Evolutionary conservation across 2,888 invertebrate genomes (phyloP).

Genomic region (Leucoptera coffeella): DNA sequence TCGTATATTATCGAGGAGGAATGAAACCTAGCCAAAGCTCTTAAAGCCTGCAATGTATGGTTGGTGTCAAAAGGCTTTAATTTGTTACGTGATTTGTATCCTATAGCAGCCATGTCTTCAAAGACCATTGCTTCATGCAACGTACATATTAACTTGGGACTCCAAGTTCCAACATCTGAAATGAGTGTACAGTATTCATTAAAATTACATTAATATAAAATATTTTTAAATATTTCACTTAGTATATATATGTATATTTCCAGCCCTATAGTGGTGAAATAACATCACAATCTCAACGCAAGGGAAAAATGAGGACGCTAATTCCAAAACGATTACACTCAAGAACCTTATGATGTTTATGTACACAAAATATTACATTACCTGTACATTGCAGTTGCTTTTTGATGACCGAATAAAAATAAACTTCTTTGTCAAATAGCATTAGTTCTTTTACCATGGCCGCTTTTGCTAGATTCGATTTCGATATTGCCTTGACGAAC

Average conservation of each 20-base stretch:
- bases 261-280: too few relatives aligned
- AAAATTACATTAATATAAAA: not conserved
- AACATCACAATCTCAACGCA: too few relatives aligned
- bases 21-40: conserved; percentile 41
- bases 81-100: conserved; percentile 23
- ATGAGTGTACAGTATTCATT: not conserved
- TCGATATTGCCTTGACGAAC: conserved; percentile 30
- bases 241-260: too few relatives aligned
- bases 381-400: conserved; percentile 17
- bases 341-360: too few relatives aligned
- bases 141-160: conserved; percentile 17
- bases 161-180: conserved; percentile 8
- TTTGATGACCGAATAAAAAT: conserved; percentile 24
- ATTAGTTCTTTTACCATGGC: conserved; percentile 24
- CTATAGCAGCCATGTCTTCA: conserved; percentile 24
- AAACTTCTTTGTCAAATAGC: conserved; percentile 24
- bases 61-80: conserved; percentile 30
- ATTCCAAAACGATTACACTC: too few relatives aligned
- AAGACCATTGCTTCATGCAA: conserved; percentile 27
- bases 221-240: not conserved
- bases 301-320: too few relatives aligned
- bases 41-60: conserved; percentile 36
- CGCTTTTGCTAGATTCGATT: conserved; percentile 27
- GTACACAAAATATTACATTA: too few relatives aligned
- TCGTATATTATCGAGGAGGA: conserved; percentile 47